Percentiles rank a stretch among this genome's conserved stretches.
These are phyloP conservation scores for Pelusios castaneus DNA, from an alignment of 2,113 vertebrate genomes.

Conservation along the genomic window DNA sequence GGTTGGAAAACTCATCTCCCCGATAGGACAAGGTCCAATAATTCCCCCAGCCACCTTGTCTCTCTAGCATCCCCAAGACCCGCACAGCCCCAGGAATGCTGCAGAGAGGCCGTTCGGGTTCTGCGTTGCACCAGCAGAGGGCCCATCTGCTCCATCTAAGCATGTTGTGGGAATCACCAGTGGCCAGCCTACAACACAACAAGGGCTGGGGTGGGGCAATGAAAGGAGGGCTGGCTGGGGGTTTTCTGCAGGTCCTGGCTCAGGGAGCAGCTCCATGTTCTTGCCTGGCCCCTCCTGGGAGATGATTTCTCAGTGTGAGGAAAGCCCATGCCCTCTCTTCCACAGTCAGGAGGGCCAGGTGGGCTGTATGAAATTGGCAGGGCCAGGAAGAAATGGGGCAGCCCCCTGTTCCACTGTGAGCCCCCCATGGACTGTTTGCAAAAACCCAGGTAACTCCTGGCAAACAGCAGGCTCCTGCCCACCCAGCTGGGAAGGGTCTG, in stretches of 20 bases:
- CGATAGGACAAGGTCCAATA: too few relatives aligned
- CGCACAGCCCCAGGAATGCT: too few relatives aligned
- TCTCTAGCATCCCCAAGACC: too few relatives aligned
- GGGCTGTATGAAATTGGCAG: neutral
- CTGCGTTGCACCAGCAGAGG: too few relatives aligned
- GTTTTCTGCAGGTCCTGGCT: neutral
- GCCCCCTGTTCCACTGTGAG: too few relatives aligned
- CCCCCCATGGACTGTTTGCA: neutral
- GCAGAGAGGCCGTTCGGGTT: too few relatives aligned
- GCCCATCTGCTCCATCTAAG: neutral
- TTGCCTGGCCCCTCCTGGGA: neutral
- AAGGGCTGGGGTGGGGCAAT: neutral
- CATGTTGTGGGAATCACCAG: neutral
- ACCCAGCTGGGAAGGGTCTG: neutral
- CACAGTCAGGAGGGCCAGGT: too few relatives aligned
- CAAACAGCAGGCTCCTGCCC: neutral
- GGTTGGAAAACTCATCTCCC: too few relatives aligned
- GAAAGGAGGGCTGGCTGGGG: neutral
- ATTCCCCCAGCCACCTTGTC: too few relatives aligned
- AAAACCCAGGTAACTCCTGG: neutral
- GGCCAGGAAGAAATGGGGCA: neutral
- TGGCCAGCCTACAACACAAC: too few relatives aligned
- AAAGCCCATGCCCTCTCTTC: too few relatives aligned
- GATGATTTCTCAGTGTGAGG: neutral
- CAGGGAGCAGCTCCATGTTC: neutral